phyloP scores from a whole-genome alignment of 2,888 invertebrate genomes.

The Pharmacophagus antenor region DNA sequence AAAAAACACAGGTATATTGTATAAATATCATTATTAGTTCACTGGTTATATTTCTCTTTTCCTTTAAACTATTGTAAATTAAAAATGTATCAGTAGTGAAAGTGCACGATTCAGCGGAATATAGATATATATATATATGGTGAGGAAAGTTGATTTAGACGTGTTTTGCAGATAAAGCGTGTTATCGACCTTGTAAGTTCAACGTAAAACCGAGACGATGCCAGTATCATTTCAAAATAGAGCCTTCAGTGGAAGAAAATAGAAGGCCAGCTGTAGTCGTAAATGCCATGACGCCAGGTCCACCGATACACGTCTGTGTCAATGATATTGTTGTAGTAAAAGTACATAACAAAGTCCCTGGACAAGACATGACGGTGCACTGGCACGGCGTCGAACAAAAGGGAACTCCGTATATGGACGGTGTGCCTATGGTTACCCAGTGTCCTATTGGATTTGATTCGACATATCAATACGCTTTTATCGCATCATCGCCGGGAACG shows the following conservation, averaged over 20 bases:
- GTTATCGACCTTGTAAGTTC: conserved; percentile 74
- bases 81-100: background rate
- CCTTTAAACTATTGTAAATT: background rate
- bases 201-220: conserved; percentile 73
- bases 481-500: conserved; percentile 84
- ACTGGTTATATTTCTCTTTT: background rate
- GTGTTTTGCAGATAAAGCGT: conserved; percentile 61
- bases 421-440: conserved; percentile 88
- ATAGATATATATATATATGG: background rate
- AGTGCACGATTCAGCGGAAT: background rate
- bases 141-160: background rate
- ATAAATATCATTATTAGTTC: background rate
- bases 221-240: conserved; percentile 62
- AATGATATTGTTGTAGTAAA: conserved; percentile 88
- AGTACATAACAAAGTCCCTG: conserved; percentile 85
- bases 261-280: conserved; percentile 56
- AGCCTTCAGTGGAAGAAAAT: conserved; percentile 54
- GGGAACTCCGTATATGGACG: conserved; percentile 87
- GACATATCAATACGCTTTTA: conserved; percentile 86
- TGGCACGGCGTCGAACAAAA: conserved; percentile 86
- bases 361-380: conserved; percentile 85
- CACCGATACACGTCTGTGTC: conserved; percentile 83
- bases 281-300: conserved; percentile 72
- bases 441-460: conserved; percentile 86
- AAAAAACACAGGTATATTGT: conserved; percentile 53